phyloP scores from a whole-genome alignment of 2,888 invertebrate species.

The Leucophenga maculata region DNA sequence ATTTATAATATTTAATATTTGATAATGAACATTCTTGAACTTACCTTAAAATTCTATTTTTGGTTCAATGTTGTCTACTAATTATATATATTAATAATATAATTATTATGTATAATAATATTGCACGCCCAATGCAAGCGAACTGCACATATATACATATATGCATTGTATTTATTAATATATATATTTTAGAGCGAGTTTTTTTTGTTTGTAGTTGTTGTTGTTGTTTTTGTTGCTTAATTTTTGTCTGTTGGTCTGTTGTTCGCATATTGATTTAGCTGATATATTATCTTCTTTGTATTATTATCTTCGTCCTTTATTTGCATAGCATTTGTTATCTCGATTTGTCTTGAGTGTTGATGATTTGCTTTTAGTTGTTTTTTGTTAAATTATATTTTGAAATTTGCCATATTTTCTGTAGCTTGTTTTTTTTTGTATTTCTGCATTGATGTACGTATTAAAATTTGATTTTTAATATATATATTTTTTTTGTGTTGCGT shows the following conservation, averaged over 20 bases:
- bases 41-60: background rate
- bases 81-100: too few species aligned
- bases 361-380: slow-evolving; percentile 11
- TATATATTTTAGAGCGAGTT: too few species aligned
- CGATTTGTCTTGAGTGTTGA: slow-evolving; percentile 15
- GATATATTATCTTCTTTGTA: slow-evolving; percentile 16
- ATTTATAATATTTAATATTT: too few species aligned
- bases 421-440: slow-evolving; percentile 37
- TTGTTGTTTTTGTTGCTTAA: too few species aligned
- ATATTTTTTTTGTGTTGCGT: slow-evolving; percentile 23
- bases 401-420: slow-evolving; percentile 63
- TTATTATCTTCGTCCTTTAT: slow-evolving; percentile 2
- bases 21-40: too few species aligned
- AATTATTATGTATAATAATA: too few species aligned
- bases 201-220: too few species aligned
- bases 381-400: slow-evolving; percentile 41
- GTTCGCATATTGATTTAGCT: slow-evolving; percentile 4
- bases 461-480: background rate
- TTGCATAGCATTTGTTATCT: slow-evolving; percentile 6
- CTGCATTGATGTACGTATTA: background rate
- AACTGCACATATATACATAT: too few species aligned
- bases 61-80: background rate
- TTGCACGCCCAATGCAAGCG: too few species aligned
- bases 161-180: too few species aligned
- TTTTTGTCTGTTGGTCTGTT: too few species aligned